These are phyloP conservation scores for Enteromius radiatus DNA, from an alignment of 2,797 vertebrate species.

Conservation along the genomic window DNA sequence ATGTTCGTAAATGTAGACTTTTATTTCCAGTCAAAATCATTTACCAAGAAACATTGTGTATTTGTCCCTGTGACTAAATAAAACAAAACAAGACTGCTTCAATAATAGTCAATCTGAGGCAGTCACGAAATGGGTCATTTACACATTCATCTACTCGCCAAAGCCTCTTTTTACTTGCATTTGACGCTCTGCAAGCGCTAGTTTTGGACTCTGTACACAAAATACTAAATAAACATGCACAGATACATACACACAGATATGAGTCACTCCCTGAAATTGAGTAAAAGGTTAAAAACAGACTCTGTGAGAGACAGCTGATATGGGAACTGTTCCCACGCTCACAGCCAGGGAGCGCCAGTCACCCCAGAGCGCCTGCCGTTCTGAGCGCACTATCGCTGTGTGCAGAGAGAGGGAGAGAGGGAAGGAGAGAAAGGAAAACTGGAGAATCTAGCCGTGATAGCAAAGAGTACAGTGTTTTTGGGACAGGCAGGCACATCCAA, in stretches of 20 bases:
- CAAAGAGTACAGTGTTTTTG: background rate
- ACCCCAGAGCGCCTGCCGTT: conserved; percentile 66
- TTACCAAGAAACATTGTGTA: background rate
- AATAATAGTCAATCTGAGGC: background rate
- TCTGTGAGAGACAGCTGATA: conserved; percentile 54
- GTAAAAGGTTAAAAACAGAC: conserved; percentile 42
- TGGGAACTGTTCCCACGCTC: conserved; percentile 41
- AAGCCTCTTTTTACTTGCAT: conserved; percentile 5
- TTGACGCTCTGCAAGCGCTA: background rate
- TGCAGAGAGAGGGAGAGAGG: conserved; percentile 8
- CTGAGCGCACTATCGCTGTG: conserved; percentile 12
- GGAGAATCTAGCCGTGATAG: conserved; percentile 11
- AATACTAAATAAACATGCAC: conserved; percentile 34
- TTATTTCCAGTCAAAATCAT: background rate
- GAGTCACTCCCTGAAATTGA: conserved; percentile 46
- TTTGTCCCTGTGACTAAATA: background rate
- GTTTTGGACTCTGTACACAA: conserved; percentile 36
- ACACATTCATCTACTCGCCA: background rate
- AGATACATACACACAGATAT: conserved; percentile 43
- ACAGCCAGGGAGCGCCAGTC: conserved; percentile 63
- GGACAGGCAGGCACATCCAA: conserved; percentile 14
- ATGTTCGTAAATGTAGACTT: background rate
- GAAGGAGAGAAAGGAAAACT: background rate
- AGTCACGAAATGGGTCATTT: background rate
- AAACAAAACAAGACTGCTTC: background rate